Conservation (phyloP, 2,113 vertebrate species). For the Corynorhinus townsendii region DNA sequence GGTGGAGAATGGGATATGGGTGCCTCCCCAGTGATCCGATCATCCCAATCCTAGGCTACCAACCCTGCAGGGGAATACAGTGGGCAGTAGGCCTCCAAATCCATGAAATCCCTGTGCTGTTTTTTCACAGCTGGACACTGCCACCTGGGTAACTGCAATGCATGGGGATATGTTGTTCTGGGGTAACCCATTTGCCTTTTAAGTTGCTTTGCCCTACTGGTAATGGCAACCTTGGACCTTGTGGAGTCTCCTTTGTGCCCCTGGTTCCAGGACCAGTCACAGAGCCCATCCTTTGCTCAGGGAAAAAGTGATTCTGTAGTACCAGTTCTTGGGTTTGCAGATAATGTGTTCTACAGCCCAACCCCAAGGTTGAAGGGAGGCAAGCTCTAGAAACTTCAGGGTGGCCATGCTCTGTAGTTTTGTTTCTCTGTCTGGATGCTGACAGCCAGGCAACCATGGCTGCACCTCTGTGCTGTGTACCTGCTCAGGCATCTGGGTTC, state of each 20-base stretch:
- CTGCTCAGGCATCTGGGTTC: background rate
- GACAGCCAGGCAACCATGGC: background rate
- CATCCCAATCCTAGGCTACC: background rate
- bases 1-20: too few relatives aligned
- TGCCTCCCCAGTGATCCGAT: too few relatives aligned
- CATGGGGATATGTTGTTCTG: background rate
- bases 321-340: background rate
- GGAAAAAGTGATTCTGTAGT: background rate
- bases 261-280: background rate
- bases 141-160: background rate
- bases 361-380: background rate
- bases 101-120: background rate
- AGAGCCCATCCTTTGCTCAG: background rate
- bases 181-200: background rate
- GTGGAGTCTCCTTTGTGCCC: background rate
- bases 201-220: background rate
- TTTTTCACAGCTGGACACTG: background rate
- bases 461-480: background rate
- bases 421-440: background rate
- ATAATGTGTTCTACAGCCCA: background rate
- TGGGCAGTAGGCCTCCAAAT: background rate
- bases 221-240: background rate
- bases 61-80: background rate
- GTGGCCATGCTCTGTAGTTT: background rate
- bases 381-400: background rate